Percentiles rank a stretch among this genome's conserved stretches.
Conservation (phyloP, 2,113 vertebrate species). For the Amia ocellicauda region DNA sequence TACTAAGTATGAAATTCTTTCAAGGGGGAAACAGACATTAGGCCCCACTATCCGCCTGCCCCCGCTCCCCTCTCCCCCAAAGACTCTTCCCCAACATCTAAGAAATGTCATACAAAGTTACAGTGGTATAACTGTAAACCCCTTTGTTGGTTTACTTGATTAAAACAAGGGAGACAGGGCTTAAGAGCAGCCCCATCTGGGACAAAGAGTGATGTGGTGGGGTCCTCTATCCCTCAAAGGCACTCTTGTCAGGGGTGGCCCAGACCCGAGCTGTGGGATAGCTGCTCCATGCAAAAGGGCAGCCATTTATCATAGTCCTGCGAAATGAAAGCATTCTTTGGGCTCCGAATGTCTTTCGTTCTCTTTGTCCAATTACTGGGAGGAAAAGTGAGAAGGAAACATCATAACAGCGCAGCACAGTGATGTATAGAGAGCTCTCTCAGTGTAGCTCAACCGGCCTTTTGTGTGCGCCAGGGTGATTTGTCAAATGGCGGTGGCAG, state of each 20-base stretch:
- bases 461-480: conserved; percentile 85
- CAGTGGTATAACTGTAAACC: conserved; percentile 37
- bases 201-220: conserved; percentile 70
- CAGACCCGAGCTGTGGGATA: conserved; percentile 70
- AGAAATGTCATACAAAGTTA: conserved; percentile 52
- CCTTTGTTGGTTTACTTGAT: conserved; percentile 61
- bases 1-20: background rate
- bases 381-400: conserved; percentile 82
- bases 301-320: conserved; percentile 91
- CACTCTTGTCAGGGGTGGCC: conserved; percentile 74
- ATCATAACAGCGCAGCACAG: conserved; percentile 75
- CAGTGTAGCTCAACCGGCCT: conserved; percentile 78
- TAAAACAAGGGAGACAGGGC: conserved; percentile 57
- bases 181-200: conserved; percentile 50
- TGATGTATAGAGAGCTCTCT: conserved; percentile 76
- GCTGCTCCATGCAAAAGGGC: conserved; percentile 77
- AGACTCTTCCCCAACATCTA: conserved; percentile 44
- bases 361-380: conserved; percentile 84
- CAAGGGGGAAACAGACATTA: background rate
- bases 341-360: conserved; percentile 95
- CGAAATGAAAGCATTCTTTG: conserved; percentile 88
- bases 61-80: conserved; percentile 53
- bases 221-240: conserved; percentile 63
- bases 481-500: conserved; percentile 95
- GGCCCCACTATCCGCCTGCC: conserved; percentile 36